A percentile compares a stretch with the other conserved stretches of the same genome.
Evolutionary conservation across 2,888 invertebrate species (phyloP).

Genomic region (Agriopis marginaria): DNA sequence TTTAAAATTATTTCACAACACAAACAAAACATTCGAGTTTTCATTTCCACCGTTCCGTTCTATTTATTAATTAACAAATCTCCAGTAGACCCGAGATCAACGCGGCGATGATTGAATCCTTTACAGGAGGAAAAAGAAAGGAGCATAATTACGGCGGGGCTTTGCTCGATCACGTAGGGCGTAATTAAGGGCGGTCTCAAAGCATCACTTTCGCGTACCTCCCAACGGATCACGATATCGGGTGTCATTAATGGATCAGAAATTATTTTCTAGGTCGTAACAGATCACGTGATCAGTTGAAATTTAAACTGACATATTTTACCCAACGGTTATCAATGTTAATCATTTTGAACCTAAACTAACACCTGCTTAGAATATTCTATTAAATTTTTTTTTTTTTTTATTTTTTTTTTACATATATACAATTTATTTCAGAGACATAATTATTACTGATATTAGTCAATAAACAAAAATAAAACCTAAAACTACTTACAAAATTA

Average conservation of each 20-base stretch:
- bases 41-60: constrained; percentile 12
- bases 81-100: constrained; percentile 14
- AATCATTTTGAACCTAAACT: too few species aligned
- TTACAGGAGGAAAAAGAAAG: constrained; percentile 40
- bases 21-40: not conserved
- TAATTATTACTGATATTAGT: too few species aligned
- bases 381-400: too few species aligned
- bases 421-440: too few species aligned
- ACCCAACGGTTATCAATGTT: too few species aligned
- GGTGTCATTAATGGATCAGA: not conserved
- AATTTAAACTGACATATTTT: not conserved
- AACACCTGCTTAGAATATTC: too few species aligned
- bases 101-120: constrained; percentile 41
- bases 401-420: too few species aligned
- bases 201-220: constrained; percentile 26
- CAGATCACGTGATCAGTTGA: not conserved
- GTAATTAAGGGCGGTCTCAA: constrained; percentile 44
- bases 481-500: too few species aligned
- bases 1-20: constrained; percentile 1
- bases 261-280: not conserved
- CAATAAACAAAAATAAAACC: too few species aligned
- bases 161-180: constrained; percentile 44
- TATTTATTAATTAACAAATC: constrained; percentile 23
- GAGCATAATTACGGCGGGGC: constrained; percentile 44
- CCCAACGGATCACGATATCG: not conserved